These are phyloP conservation scores for Pterostichus madidus DNA, from an alignment of 2,888 invertebrate species.

Conservation along the genomic window DNA sequence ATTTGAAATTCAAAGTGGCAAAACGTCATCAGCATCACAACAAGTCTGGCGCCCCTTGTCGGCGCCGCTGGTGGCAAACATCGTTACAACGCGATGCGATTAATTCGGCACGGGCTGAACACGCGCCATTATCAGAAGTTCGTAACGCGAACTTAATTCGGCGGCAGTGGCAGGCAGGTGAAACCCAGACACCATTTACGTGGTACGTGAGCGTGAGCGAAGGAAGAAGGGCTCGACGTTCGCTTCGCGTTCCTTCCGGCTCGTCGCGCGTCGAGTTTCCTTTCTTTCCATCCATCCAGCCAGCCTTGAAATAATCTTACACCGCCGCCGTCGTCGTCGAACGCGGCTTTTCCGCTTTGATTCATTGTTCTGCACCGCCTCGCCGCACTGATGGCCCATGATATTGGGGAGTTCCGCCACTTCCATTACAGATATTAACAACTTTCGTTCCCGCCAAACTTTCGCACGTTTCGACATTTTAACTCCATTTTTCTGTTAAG, in stretches of 20 bases:
- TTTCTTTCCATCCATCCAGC: conserved; percentile 59
- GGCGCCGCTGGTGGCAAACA: conserved; percentile 53
- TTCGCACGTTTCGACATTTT: conserved; percentile 65
- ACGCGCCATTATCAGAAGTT: conserved; percentile 62
- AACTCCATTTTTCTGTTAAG: conserved; percentile 68
- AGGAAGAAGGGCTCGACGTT: conserved; percentile 64
- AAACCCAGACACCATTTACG: conserved; percentile 57
- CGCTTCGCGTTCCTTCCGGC: conserved; percentile 76
- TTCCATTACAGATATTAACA: conserved; percentile 70
- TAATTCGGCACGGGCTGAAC: conserved; percentile 51
- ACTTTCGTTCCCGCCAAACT: conserved; percentile 67
- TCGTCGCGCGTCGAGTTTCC: conserved; percentile 72
- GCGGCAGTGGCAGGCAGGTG: conserved; percentile 37
- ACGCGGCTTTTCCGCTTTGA: conserved; percentile 69
- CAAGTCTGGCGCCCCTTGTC: conserved; percentile 68
- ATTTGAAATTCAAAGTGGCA: conserved; percentile 74
- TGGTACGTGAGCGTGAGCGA: conserved; percentile 53
- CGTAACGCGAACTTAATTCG: conserved; percentile 57
- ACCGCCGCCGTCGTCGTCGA: conserved; percentile 65
- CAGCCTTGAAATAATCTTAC: conserved; percentile 68
- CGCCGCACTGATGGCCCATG: conserved; percentile 69
- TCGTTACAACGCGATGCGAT: conserved; percentile 49
- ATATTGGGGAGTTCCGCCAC: conserved; percentile 68
- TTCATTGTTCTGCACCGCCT: conserved; percentile 69
- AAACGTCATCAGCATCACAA: conserved; percentile 71